Conservation (phyloP, 2,888 invertebrate species). For the Drosophila hamatofila region DNA sequence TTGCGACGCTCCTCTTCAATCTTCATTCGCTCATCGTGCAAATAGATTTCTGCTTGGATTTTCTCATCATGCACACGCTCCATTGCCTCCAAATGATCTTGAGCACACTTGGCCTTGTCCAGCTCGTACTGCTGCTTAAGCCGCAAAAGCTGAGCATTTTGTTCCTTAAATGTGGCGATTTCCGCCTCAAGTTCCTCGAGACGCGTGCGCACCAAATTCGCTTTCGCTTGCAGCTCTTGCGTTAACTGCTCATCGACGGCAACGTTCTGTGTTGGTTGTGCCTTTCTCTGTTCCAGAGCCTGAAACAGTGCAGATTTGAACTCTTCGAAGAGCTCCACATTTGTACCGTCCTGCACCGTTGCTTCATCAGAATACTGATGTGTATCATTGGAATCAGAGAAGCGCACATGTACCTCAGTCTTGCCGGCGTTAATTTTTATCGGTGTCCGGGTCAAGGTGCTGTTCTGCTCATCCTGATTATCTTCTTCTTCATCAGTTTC, state of each 20-base stretch:
- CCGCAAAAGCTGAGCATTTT: conserved; percentile 86
- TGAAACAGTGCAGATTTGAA: conserved; percentile 77
- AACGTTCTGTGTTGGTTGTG: conserved; percentile 8
- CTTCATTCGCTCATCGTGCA: conserved; percentile 90
- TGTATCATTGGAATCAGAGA: conserved; percentile 77
- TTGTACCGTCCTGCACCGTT: conserved; percentile 49
- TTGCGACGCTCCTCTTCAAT: conserved; percentile 88
- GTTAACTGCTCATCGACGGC: conserved; percentile 47
- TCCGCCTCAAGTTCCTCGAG: conserved; percentile 89
- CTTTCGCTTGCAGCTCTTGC: conserved; percentile 70
- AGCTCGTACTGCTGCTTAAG: conserved; percentile 88
- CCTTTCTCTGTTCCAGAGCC: conserved; percentile 68
- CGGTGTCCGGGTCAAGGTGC: conserved; percentile 49
- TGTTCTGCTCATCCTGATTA: conserved; percentile 22
- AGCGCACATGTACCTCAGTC: conserved; percentile 69
- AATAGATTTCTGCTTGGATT: conserved; percentile 88
- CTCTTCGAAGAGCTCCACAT: conserved; percentile 74
- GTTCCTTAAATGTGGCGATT: conserved; percentile 86
- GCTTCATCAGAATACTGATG: conserved; percentile 70
- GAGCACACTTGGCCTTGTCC: conserved; percentile 88
- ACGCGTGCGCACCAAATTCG: conserved; percentile 85
- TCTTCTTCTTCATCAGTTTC: conserved; percentile 35
- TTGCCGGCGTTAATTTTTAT: conserved; percentile 47
- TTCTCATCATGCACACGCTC: conserved; percentile 89
- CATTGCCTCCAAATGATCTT: conserved; percentile 87